These are phyloP conservation scores for Corapipo altera DNA, from an alignment of 2,113 vertebrate genomes.

Conservation along the genomic window DNA sequence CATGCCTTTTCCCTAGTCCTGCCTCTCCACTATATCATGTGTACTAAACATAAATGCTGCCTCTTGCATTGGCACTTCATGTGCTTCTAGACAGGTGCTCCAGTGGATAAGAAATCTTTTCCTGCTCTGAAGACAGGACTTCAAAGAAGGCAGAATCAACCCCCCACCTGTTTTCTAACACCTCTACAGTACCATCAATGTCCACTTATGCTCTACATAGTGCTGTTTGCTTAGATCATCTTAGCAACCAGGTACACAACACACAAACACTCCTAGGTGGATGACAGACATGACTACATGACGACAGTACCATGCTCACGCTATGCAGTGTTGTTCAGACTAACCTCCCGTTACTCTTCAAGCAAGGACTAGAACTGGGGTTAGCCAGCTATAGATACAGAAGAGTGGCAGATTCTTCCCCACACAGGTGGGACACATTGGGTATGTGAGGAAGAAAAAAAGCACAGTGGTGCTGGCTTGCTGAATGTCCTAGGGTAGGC, in stretches of 20 bases:
- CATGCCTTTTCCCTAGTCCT: background rate
- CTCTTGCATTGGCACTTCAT: background rate
- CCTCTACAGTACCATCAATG: background rate
- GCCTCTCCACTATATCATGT: background rate
- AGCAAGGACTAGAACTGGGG: background rate
- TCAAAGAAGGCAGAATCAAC: background rate
- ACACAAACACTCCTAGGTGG: background rate
- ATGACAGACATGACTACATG: background rate
- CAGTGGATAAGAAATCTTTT: background rate
- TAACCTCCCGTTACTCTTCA: background rate
- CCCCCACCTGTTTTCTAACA: background rate
- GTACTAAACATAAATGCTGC: background rate
- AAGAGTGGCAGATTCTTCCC: background rate
- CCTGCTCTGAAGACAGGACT: background rate
- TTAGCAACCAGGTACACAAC: background rate
- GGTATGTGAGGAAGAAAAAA: background rate
- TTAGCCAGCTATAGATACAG: background rate
- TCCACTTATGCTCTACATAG: background rate
- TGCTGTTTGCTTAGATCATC: background rate
- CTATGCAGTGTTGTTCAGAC: background rate
- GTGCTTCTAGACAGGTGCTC: background rate
- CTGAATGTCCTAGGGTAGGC: background rate
- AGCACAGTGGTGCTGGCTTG: background rate
- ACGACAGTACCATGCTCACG: background rate
- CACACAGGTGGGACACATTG: background rate